These are phyloP conservation scores for Drosophila colorata DNA, from an alignment of 2,888 invertebrate species.

Conservation along the genomic window DNA sequence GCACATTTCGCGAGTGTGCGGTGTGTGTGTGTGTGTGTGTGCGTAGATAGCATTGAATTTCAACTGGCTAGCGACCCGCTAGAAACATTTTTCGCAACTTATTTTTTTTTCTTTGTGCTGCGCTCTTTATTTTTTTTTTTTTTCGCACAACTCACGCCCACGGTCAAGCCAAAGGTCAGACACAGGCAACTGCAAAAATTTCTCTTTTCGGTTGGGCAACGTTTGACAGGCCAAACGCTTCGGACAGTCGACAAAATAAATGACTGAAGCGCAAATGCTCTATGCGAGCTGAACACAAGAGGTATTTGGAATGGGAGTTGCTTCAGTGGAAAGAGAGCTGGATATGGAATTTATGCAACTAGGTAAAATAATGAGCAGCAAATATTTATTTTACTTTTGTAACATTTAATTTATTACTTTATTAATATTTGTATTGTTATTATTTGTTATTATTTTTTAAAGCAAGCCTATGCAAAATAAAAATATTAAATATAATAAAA, in stretches of 20 bases:
- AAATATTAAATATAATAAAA: too few relatives aligned
- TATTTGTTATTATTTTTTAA: too few relatives aligned
- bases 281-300: not conserved
- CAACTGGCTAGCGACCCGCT: slow-evolving; percentile 61
- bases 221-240: slow-evolving; percentile 40
- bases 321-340: too few relatives aligned
- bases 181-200: slow-evolving; percentile 44
- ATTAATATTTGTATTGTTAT: too few relatives aligned
- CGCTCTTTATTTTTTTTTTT: slow-evolving; percentile 17
- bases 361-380: too few relatives aligned
- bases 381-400: too few relatives aligned
- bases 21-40: slow-evolving; percentile 39
- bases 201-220: slow-evolving; percentile 50
- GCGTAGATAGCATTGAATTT: slow-evolving; percentile 74
- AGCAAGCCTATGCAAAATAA: too few relatives aligned
- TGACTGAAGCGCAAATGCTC: slow-evolving; percentile 21
- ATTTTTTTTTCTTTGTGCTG: slow-evolving; percentile 20
- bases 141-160: slow-evolving; percentile 71
- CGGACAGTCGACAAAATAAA: not conserved
- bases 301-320: not conserved
- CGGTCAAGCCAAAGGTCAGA: slow-evolving; percentile 75
- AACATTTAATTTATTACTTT: too few relatives aligned
- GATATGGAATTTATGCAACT: too few relatives aligned
- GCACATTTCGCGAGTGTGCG: slow-evolving; percentile 39
- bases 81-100: slow-evolving; percentile 64